Conservation (phyloP, 2,113 vertebrate species). For the Catagonus wagneri region DNA sequence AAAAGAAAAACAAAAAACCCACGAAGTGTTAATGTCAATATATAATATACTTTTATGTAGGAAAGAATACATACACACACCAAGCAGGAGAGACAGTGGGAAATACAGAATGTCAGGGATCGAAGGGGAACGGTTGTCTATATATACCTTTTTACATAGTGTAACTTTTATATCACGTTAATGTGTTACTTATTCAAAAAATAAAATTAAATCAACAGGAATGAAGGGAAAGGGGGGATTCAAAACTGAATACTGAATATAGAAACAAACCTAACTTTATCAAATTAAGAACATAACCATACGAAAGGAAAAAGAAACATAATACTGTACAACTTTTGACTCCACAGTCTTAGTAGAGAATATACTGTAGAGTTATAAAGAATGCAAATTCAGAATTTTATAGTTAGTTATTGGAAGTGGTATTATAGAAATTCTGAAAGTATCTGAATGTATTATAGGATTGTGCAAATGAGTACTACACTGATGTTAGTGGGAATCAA, state of each 20-base stretch:
- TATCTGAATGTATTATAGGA: not conserved
- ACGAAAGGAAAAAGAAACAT: not conserved
- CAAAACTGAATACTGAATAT: constrained; percentile 42
- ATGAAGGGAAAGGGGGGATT: not conserved
- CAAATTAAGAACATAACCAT: not conserved
- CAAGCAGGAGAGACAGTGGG: not conserved
- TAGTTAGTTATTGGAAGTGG: not conserved
- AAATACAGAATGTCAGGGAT: not conserved
- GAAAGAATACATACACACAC: not conserved
- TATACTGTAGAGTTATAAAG: not conserved
- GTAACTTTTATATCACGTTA: constrained; percentile 17
- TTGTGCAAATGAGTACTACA: not conserved
- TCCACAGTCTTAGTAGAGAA: not conserved
- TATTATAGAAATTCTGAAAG: constrained; percentile 34
- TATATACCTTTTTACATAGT: not conserved
- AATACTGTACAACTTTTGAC: not conserved
- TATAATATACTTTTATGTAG: not conserved
- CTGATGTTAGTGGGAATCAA: not conserved
- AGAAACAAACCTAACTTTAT: constrained; percentile 36
- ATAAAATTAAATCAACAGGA: not conserved
- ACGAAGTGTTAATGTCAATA: not conserved
- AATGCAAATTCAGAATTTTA: constrained; percentile 14
- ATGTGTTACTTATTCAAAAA: constrained; percentile 53
- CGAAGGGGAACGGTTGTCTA: not conserved
- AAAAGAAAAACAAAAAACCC: not conserved